Percentiles rank a stretch among this genome's conserved stretches.
Conservation (phyloP, 1,140 invertebrate genomes). For the Sogatella furcifera region DNA sequence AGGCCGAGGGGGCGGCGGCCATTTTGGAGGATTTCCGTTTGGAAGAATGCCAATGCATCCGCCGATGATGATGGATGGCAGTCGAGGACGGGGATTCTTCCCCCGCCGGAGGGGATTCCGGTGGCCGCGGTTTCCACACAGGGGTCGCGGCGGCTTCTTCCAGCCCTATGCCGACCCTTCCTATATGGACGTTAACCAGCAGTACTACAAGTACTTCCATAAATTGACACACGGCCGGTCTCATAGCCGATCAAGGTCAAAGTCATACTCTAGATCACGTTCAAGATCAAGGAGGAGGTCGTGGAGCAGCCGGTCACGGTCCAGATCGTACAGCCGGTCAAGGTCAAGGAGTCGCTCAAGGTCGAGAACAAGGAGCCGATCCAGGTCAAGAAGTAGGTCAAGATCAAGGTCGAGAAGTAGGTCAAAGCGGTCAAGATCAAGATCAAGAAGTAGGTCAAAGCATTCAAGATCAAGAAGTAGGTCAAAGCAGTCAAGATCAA, state of each 20-base stretch:
- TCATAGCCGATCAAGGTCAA: neutral
- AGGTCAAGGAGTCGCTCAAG: neutral
- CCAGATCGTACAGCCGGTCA: neutral
- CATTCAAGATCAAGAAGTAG: too few relatives aligned
- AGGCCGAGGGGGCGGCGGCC: too few relatives aligned
- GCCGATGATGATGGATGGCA: too few relatives aligned
- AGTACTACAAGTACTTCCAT: slow-evolving; percentile 37
- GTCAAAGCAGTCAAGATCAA: too few relatives aligned
- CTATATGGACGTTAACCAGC: slow-evolving; percentile 24
- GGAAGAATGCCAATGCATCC: too few relatives aligned
- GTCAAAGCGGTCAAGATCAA: neutral
- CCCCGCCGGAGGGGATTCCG: slow-evolving; percentile 4
- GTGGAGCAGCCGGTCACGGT: slow-evolving; percentile 18
- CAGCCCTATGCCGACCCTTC: slow-evolving; percentile 17
- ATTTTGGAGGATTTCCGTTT: too few relatives aligned
- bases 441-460: neutral
- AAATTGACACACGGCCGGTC: slow-evolving; percentile 31
- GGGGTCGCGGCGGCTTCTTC: neutral
- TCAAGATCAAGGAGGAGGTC: slow-evolving; percentile 1
- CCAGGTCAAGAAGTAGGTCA: neutral
- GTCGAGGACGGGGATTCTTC: slow-evolving; percentile 2
- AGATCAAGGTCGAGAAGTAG: neutral
- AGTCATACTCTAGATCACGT: neutral
- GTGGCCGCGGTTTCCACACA: slow-evolving; percentile 5
- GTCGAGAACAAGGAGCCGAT: neutral